Evolutionary conservation across 1,140 invertebrate species (phyloP), one percentile per base, ranked within the genome.

Genomic region (Anastrepha ludens): DNA sequence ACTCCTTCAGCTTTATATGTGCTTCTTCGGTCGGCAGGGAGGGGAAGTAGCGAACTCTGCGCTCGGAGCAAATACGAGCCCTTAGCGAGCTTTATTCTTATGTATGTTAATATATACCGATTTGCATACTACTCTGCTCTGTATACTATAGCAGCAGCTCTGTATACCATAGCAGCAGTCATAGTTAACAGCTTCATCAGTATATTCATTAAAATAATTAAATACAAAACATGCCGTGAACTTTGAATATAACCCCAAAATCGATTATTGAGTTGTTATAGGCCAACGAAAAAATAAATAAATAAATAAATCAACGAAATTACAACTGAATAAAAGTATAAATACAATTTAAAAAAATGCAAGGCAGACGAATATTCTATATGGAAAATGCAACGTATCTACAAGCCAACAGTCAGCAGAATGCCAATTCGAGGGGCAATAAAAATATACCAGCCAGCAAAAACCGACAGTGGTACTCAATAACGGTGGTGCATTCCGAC

Each of bases 151-250:
- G 15, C 9, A 62, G n/a, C 60, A 62, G 13, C 44, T 55, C 64
- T 81, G 13, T 0, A 17, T 15, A 8, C 9, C 13, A 62, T 17
- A 62, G 15, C 9, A 62, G n/a, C 60, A 62, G 13, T 55, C 11
- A 44, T 17, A 20, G 74, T 47, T 20, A 81, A 29, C 74, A 20
- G 8, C 44, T 81, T 55, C 74, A 50, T 55, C 47, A 20, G 15
- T n/a, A n/a, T 81, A 47, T 81, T 81, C 74, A 81, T 81, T 81
- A 81, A 81, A 81, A 81, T 81, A 81, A 81, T 81, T 81, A 81
- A 81, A 81, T 81, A 81, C 74, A 81, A 81, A 81, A 81, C 74
- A 81, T 8, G 47, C 74, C 74, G 47, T 55, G 74, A 81, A 81
- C 74, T 55, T 81, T 81, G 47, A 81, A 50, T 81, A 8, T 81